phyloP scores from a whole-genome alignment of 2,888 invertebrate genomes.

The Eristalis tenax region DNA sequence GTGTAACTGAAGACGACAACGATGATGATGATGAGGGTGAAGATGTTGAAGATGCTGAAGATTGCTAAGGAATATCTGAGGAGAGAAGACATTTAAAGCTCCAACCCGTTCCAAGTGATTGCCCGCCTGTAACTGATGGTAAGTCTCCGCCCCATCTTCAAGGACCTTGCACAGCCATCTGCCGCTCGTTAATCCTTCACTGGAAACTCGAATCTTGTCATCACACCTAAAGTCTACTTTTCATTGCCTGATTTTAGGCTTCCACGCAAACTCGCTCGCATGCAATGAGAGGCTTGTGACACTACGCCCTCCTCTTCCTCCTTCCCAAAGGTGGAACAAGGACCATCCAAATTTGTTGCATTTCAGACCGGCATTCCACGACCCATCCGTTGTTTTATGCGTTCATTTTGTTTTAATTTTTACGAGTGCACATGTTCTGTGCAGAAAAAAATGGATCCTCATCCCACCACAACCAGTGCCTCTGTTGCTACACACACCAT shows the following conservation, averaged over 20 bases:
- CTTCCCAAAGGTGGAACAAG: too few species aligned
- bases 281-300: background rate
- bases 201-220: background rate
- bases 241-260: background rate
- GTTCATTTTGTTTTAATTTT: slow-evolving; percentile 11
- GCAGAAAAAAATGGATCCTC: background rate
- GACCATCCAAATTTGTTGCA: background rate
- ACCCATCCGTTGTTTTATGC: background rate
- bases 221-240: background rate
- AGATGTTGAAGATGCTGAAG: too few species aligned
- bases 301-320: background rate
- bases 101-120: background rate
- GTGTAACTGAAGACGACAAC: background rate
- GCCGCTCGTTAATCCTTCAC: background rate
- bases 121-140: too few species aligned
- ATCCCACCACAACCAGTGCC: background rate
- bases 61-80: too few species aligned
- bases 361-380: background rate
- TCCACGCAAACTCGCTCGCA: background rate
- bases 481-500: slow-evolving; percentile 1
- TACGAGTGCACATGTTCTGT: slow-evolving; percentile 26
- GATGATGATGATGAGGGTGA: background rate
- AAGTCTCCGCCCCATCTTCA: too few species aligned
- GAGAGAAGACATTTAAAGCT: background rate
- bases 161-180: background rate